Evolutionary conservation across 2,888 invertebrate genomes (phyloP).

Genomic region (Coleophora deauratella): DNA sequence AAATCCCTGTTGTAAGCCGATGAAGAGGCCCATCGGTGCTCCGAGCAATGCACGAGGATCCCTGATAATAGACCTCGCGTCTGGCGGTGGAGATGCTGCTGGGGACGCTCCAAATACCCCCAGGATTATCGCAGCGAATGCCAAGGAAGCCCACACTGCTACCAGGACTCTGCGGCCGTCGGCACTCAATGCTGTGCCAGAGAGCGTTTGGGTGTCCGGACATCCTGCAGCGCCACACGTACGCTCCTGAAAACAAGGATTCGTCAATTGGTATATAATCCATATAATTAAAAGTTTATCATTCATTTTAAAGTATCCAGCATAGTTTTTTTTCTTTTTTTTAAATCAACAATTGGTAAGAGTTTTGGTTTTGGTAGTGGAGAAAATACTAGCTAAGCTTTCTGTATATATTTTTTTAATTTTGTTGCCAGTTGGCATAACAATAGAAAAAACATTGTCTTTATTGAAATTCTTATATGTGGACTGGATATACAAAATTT

Average conservation of each 20-base stretch:
- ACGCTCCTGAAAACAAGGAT: constrained; percentile 39
- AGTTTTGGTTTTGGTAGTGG: no score
- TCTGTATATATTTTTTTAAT: no score
- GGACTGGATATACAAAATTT: no score
- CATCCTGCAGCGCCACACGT: constrained; percentile 57
- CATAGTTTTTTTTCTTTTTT: no score
- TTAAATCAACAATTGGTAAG: no score
- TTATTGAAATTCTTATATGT: no score
- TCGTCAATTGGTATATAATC: not conserved
- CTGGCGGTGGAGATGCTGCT: constrained; percentile 50
- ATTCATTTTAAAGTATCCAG: no score
- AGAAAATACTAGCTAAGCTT: no score
- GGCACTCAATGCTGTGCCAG: constrained; percentile 44
- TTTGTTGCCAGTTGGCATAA: no score
- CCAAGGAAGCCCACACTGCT: constrained; percentile 48
- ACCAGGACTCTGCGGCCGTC: constrained; percentile 48
- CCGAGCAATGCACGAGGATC: constrained; percentile 80
- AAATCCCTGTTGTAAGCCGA: constrained; percentile 89
- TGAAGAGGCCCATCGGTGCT: constrained; percentile 85
- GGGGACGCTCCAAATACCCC: constrained; percentile 51
- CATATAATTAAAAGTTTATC: no score
- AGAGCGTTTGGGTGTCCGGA: constrained; percentile 45
- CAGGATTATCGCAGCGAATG: constrained; percentile 39
- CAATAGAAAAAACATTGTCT: no score
- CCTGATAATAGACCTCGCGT: constrained; percentile 51